These are phyloP conservation scores for Cynopterus brachyotis DNA, from an alignment of 2,113 vertebrate genomes.

Conservation along the genomic window DNA sequence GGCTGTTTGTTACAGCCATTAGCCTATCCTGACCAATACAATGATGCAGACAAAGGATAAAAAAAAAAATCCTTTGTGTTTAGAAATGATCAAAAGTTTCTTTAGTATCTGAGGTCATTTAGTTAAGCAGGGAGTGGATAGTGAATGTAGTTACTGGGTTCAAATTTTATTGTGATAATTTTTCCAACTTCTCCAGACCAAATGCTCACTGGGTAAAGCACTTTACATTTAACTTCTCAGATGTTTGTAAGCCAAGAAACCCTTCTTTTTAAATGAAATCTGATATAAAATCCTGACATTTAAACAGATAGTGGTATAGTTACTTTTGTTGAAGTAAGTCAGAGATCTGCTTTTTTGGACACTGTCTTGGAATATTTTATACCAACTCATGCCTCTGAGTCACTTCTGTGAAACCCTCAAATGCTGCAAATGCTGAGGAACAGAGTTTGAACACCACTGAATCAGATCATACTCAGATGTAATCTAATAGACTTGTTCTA, in stretches of 20 bases:
- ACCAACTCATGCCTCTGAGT: neutral
- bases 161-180: neutral
- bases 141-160: neutral
- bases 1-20: neutral
- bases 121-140: neutral
- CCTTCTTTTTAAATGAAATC: neutral
- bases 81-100: neutral
- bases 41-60: neutral
- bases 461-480: neutral
- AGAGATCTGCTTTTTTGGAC: neutral
- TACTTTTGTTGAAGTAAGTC: neutral
- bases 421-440: neutral
- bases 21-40: neutral
- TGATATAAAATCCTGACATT: neutral
- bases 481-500: neutral
- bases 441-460: neutral
- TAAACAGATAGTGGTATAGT: neutral
- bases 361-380: neutral
- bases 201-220: neutral
- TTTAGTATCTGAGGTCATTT: neutral
- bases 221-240: neutral
- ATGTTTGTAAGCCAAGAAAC: neutral
- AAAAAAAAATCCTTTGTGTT: neutral
- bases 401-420: neutral
- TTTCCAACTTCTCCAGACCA: neutral